A percentile compares a stretch with the other conserved stretches of the same genome.
These are phyloP conservation scores for Flabesymbios commensalis DNA, from an alignment of 2,888 invertebrate species.

Conservation along the genomic window DNA sequence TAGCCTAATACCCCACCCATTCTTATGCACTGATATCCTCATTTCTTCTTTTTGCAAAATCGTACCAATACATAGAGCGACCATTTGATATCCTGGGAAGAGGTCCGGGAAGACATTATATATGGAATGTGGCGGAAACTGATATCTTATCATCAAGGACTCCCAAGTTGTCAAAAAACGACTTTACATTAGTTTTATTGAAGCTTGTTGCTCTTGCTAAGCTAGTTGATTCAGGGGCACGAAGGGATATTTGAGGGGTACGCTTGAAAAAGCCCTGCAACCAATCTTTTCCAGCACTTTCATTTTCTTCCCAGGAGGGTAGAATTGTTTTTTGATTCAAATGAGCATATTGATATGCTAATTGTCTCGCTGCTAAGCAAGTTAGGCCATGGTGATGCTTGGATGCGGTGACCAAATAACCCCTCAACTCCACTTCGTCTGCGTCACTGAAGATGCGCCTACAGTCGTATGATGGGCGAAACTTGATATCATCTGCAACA, in stretches of 20 bases:
- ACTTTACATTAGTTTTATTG: background rate
- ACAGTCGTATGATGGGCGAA: too few relatives aligned
- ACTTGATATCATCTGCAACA: too few relatives aligned
- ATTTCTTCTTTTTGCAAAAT: too few relatives aligned
- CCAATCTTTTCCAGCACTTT: conserved; percentile 2
- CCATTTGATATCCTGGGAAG: too few relatives aligned
- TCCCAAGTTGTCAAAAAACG: background rate
- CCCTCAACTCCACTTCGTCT: background rate
- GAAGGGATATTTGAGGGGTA: background rate
- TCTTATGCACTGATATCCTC: too few relatives aligned
- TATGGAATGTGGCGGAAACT: conserved; percentile 1
- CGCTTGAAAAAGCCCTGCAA: background rate
- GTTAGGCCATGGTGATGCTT: conserved; percentile 1
- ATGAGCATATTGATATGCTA: conserved; percentile 1
- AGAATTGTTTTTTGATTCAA: conserved; percentile 1
- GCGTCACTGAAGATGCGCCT: background rate
- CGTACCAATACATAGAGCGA: too few relatives aligned
- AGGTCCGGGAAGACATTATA: too few relatives aligned
- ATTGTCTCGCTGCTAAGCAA: too few relatives aligned
- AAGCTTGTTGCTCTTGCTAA: conserved; percentile 1
- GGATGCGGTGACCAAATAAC: background rate
- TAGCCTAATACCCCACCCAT: too few relatives aligned
- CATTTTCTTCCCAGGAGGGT: too few relatives aligned
- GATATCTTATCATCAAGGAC: background rate
- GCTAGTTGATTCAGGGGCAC: conserved; percentile 6